Percentiles rank a stretch among this genome's conserved stretches.
Evolutionary conservation across 2,113 vertebrate genomes (phyloP).

Genomic region (Corythoichthys intestinalis): DNA sequence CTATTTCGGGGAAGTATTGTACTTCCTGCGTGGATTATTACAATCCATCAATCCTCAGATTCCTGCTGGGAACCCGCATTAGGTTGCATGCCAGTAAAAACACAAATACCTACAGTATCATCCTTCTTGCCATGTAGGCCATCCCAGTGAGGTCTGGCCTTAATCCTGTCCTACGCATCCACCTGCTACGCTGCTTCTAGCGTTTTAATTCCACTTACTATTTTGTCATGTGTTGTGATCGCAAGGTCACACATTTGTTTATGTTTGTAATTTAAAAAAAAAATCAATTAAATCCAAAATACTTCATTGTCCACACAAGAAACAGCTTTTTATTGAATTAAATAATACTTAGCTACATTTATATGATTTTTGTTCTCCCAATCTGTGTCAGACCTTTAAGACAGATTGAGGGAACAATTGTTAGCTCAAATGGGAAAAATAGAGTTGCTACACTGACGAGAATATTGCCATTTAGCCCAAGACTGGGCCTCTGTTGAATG

Average conservation of each 20-base stretch:
- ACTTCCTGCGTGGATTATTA: conserved; percentile 57
- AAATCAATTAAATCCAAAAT: not conserved
- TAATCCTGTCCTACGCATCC: conserved; percentile 56
- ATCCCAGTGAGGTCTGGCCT: conserved; percentile 49
- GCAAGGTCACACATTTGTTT: not conserved
- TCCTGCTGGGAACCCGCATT: conserved; percentile 55
- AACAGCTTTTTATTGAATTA: not conserved
- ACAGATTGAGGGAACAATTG: conserved; percentile 42
- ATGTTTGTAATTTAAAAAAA: not conserved
- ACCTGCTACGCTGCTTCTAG: conserved; percentile 47
- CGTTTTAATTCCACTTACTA: conserved; percentile 9
- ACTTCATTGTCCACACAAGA: not conserved
- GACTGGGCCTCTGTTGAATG: conserved; percentile 53
- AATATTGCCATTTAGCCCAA: conserved; percentile 50
- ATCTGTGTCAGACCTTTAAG: conserved; percentile 8
- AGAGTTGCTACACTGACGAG: conserved; percentile 33
- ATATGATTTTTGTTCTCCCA: not conserved
- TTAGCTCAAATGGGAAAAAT: conserved; percentile 24
- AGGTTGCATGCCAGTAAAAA: conserved; percentile 48
- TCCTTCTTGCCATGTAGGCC: conserved; percentile 43
- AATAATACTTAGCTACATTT: too few relatives aligned
- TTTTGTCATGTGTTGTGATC: not conserved
- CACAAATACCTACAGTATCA: conserved; percentile 45
- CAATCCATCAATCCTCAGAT: conserved; percentile 57
- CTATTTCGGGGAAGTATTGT: conserved; percentile 27